Evolutionary conservation across 2,113 vertebrate species (phyloP).

Genomic region (Antigone vipio): DNA sequence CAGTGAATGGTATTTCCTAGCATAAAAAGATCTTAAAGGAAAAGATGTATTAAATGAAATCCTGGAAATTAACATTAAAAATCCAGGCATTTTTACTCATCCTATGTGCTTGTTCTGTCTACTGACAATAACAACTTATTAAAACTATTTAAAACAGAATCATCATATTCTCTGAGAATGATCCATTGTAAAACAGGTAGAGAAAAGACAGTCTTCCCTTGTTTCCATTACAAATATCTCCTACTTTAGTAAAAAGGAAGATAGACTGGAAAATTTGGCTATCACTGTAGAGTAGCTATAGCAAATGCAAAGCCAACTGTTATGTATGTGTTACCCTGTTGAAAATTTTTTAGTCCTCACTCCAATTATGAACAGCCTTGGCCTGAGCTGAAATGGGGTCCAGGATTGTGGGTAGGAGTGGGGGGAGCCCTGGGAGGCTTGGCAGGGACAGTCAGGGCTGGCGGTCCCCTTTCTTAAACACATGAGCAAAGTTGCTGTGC

Average conservation of each 20-base stretch:
- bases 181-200: not conserved
- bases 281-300: rapidly evolving
- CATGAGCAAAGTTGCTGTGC: not conserved
- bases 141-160: not conserved
- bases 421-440: not conserved
- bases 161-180: not conserved
- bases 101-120: not conserved
- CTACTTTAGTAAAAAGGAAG: not conserved
- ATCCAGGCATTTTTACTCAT: not conserved
- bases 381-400: not conserved
- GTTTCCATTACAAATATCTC: not conserved
- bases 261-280: not conserved
- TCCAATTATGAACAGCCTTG: not conserved
- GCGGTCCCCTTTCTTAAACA: not conserved
- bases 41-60: not conserved
- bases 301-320: not conserved
- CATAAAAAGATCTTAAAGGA: not conserved
- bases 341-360: not conserved
- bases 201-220: not conserved
- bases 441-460: not conserved
- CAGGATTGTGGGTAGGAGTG: not conserved
- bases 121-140: not conserved
- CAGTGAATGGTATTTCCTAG: not conserved
- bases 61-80: not conserved
- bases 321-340: not conserved